Conservation (phyloP, 2,797 vertebrate species). For the Simalia tracyae region DNA sequence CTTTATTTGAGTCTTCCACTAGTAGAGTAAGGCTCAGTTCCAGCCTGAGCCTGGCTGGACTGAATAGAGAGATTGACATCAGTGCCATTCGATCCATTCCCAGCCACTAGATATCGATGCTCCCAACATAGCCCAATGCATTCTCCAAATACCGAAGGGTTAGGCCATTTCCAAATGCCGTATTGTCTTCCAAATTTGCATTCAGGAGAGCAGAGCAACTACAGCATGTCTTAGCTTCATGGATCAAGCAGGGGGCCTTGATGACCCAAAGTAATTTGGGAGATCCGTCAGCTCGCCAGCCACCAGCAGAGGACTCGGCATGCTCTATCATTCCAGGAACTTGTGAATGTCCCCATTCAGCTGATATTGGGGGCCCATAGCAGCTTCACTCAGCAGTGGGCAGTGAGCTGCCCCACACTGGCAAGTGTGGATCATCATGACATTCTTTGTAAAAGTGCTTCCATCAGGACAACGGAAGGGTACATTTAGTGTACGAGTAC, state of each 20-base stretch:
- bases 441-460: conserved; percentile 70
- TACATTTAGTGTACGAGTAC: conserved; percentile 74
- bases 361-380: conserved; percentile 72
- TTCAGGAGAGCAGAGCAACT: not conserved
- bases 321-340: conserved; percentile 69
- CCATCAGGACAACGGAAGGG: conserved; percentile 76
- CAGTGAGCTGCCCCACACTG: conserved; percentile 78
- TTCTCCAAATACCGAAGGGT: not conserved
- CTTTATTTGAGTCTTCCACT: not conserved
- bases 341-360: conserved; percentile 80
- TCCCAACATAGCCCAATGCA: not conserved
- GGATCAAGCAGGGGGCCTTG: not conserved
- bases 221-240: not conserved
- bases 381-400: conserved; percentile 68
- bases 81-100: not conserved
- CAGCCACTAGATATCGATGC: not conserved
- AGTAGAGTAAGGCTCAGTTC: not conserved
- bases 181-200: not conserved
- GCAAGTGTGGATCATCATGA: conserved; percentile 84
- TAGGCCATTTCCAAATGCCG: not conserved
- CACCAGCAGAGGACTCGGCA: not conserved
- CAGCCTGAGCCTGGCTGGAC: conserved; percentile 21
- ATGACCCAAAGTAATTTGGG: not conserved
- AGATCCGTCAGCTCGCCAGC: not conserved
- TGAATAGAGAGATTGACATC: not conserved